Evolutionary conservation across 1,140 invertebrate genomes (phyloP), one percentile per base, ranked within the genome.

Genomic region (Campoletis sonorensis): DNA sequence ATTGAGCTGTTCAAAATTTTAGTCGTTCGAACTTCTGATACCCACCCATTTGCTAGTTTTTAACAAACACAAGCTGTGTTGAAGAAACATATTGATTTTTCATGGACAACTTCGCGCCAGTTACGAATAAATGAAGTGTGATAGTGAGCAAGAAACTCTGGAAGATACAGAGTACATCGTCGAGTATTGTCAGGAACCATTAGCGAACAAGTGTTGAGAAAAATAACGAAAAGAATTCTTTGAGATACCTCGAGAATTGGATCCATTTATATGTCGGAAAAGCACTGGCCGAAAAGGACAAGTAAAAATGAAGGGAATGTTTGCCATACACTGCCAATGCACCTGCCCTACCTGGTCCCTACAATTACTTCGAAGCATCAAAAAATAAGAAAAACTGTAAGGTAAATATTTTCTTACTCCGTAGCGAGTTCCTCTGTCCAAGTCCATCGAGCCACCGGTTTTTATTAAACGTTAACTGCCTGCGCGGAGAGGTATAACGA

Each of bases 241-340:
- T 18, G 27, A 23, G 33, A 45, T 78, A 26, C 61, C 18, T 64
- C 13, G 58, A 4, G 11, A 78, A 78, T 45, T 64, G 76, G n/a
- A 61, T 78, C 18, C 8, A 78, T 78, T 64, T 67, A 23, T 78
- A 45, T 67, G 37, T 64, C 33, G 76, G 33, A 61, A 78, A 78
- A 23, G 54, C 51, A 67, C 26, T 30, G 8, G 58, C 1, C 37
- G 3, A 18, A 33, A 27, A 16, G 27, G 11, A 64, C 21, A 64
- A 26, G 61, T 23, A 4, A 33, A 33, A 78, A 67, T n/a, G 4
- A 61, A 26, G 54, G n/a, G 64, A 77, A 64, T 77, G 37, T 64
- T 78, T 78, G 18, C 58, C 33, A 13, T 67, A 3, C 15, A 45
- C 61, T 64, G 49, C 23, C 30, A 26, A 61, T 27, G 27, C 58